Conservation (phyloP, 2,888 invertebrate species). For the Plagiodera versicolora region DNA sequence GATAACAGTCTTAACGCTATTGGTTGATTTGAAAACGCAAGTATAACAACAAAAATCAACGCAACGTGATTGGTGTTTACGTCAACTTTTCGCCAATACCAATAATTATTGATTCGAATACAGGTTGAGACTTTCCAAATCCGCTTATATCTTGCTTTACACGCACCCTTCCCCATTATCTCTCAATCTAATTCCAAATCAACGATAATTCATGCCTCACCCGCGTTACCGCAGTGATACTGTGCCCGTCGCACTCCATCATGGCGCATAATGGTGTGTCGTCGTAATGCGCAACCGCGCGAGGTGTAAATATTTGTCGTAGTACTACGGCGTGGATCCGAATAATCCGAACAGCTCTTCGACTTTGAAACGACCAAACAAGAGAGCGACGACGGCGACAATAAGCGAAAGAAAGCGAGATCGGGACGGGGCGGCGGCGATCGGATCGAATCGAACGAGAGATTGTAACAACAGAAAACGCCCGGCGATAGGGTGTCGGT, state of each 20-base stretch:
- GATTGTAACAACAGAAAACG: background rate
- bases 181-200: too few relatives aligned
- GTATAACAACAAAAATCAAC: too few relatives aligned
- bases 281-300: conserved; percentile 27
- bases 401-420: conserved; percentile 1
- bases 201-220: too few relatives aligned
- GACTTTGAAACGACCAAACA: background rate
- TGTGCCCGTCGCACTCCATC: background rate
- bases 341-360: conserved; percentile 3
- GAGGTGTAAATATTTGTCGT: conserved; percentile 33
- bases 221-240: background rate
- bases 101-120: too few relatives aligned
- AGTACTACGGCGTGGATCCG: conserved; percentile 18
- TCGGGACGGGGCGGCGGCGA: background rate
- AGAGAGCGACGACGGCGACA: background rate
- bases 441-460: background rate
- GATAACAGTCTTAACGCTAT: too few relatives aligned
- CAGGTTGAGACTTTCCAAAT: too few relatives aligned
- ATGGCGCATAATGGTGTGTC: background rate
- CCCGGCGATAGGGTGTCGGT: background rate
- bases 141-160: too few relatives aligned
- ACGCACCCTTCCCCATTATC: too few relatives aligned
- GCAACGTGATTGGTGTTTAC: too few relatives aligned
- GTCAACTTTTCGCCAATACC: too few relatives aligned
- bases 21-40: too few relatives aligned